These are phyloP conservation scores for Drosophila equinoxialis DNA, from an alignment of 1,140 invertebrate species.

Conservation along the genomic window DNA sequence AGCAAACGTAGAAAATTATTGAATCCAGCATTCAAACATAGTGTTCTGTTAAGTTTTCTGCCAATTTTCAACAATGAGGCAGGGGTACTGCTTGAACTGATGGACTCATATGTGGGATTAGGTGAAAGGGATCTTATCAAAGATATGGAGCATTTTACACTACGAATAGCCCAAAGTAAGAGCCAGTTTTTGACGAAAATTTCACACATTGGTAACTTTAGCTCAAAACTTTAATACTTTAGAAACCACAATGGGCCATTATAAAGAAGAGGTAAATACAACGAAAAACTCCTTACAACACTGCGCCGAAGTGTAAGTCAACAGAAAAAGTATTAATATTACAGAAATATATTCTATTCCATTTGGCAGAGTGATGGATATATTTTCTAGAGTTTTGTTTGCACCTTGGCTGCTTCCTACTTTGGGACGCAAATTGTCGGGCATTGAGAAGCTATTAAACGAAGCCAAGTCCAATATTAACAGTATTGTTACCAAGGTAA, in stretches of 20 bases:
- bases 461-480: conserved; percentile 1
- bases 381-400: not conserved
- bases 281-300: not conserved
- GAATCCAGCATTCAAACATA: conserved; percentile 59
- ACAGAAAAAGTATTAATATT: not conserved
- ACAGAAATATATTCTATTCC: too few species aligned
- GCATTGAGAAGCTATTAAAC: not conserved
- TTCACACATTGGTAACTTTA: too few species aligned
- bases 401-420: not conserved
- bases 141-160: conserved; percentile 43
- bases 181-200: not conserved
- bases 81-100: conserved; percentile 22
- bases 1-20: conserved; percentile 49
- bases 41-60: conserved; percentile 57
- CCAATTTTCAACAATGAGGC: conserved; percentile 59
- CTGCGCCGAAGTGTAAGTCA: conserved; percentile 33
- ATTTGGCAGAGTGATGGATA: not conserved
- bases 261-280: conserved; percentile 20
- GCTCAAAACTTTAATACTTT: not conserved
- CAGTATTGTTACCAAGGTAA: too few species aligned
- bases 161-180: conserved; percentile 55
- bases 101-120: conserved; percentile 31
- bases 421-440: not conserved
- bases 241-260: conserved; percentile 63
- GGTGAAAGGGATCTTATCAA: conserved; percentile 31